These are phyloP conservation scores for Coboldia fuscipes DNA, from an alignment of 1,140 invertebrate genomes.

Conservation along the genomic window DNA sequence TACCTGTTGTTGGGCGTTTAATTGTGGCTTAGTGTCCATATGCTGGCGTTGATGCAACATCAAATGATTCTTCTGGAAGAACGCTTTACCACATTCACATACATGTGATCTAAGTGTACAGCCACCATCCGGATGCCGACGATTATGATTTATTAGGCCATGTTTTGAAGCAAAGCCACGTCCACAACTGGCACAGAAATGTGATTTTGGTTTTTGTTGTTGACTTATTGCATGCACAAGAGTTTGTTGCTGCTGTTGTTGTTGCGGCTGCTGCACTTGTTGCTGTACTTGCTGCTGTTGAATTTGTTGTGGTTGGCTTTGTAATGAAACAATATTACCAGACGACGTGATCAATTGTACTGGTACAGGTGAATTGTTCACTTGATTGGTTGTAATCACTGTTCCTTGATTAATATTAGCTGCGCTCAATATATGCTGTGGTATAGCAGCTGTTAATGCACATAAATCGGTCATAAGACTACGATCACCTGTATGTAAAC, in stretches of 20 bases:
- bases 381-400: constrained; percentile 18
- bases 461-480: constrained; percentile 70
- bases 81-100: constrained; percentile 68
- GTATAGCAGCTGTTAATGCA: constrained; percentile 51
- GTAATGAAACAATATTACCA: constrained; percentile 16
- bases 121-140: constrained; percentile 51
- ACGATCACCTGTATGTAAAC: constrained; percentile 60
- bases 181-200: constrained; percentile 60
- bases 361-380: constrained; percentile 16
- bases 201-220: constrained; percentile 42
- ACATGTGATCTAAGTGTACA: constrained; percentile 60
- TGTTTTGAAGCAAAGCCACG: constrained; percentile 68
- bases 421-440: constrained; percentile 35
- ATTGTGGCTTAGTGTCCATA: constrained; percentile 36
- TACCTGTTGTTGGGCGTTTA: constrained; percentile 26
- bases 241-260: constrained; percentile 13
- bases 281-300: constrained; percentile 11
- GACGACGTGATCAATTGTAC: constrained; percentile 22
- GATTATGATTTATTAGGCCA: constrained; percentile 52
- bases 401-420: constrained; percentile 25
- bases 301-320: constrained; percentile 17
- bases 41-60: constrained; percentile 60
- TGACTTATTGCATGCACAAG: constrained; percentile 19
- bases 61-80: constrained; percentile 68
- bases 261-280: constrained; percentile 13